Evolutionary conservation across 2,797 vertebrate species (phyloP).

Genomic region (Tokudaia muenninki): DNA sequence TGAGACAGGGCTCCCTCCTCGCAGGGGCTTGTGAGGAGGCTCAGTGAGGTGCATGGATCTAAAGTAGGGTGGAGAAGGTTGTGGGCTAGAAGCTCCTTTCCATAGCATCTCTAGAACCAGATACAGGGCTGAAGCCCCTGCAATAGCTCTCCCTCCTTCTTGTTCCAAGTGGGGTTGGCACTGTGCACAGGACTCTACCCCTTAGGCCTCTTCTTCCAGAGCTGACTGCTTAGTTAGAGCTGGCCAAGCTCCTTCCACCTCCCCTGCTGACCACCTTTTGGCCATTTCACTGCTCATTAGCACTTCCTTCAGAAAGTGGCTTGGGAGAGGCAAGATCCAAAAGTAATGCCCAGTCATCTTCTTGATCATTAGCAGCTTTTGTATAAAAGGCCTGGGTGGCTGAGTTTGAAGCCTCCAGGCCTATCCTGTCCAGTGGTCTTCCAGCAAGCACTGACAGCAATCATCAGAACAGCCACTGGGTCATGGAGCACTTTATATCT

Average conservation of each 20-base stretch:
- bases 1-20: not conserved
- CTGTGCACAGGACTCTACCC: not conserved
- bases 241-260: not conserved
- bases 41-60: not conserved
- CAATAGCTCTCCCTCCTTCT: not conserved
- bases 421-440: not conserved
- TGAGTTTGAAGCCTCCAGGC: not conserved
- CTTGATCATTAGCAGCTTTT: constrained; percentile 25
- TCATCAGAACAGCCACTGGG: not conserved
- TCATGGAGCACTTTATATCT: not conserved
- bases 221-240: not conserved
- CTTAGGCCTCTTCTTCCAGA: not conserved
- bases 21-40: not conserved
- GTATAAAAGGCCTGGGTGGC: constrained; percentile 6
- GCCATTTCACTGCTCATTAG: constrained; percentile 48
- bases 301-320: constrained; percentile 34
- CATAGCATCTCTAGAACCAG: not conserved
- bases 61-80: not conserved
- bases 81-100: not conserved
- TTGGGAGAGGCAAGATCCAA: not conserved
- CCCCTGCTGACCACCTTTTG: not conserved
- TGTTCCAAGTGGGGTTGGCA: not conserved
- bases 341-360: constrained; percentile 21
- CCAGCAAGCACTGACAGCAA: not conserved
- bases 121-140: not conserved